Percentiles rank a stretch among this genome's conserved stretches.
Evolutionary conservation across 1,140 invertebrate species (phyloP).

Genomic region (Procambarus virginalis): DNA sequence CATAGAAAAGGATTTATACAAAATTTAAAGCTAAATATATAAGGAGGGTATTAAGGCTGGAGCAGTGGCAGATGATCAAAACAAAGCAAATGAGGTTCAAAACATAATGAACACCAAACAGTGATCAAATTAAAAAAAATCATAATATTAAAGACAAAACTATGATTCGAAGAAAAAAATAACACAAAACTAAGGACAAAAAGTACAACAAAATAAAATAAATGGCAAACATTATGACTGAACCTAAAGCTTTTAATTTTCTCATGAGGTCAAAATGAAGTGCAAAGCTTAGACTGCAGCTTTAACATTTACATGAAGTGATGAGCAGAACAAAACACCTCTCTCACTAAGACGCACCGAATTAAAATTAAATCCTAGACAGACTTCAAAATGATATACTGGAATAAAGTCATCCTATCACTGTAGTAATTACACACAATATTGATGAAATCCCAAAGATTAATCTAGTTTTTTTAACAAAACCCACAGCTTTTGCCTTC

Average conservation of each 20-base stretch:
- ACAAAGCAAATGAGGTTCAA: not conserved
- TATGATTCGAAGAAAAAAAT: not conserved
- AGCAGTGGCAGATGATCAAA: not conserved
- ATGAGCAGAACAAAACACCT: not conserved
- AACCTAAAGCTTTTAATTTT: not conserved
- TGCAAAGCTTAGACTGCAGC: too few relatives aligned
- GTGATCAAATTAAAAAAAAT: not conserved
- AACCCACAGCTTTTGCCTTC: not conserved
- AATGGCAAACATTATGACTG: not conserved
- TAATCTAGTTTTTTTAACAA: not conserved
- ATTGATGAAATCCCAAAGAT: not conserved
- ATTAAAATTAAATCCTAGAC: too few relatives aligned
- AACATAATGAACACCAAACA: not conserved
- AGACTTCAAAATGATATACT: too few relatives aligned
- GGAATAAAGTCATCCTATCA: not conserved
- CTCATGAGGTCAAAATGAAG: not conserved
- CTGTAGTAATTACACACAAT: not conserved
- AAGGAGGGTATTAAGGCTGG: not conserved
- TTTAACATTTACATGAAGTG: too few relatives aligned
- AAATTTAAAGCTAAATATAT: not conserved
- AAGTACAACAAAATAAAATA: not conserved
- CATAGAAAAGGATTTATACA: not conserved
- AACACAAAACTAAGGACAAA: not conserved
- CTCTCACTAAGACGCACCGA: not conserved
- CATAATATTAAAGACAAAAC: not conserved